These are phyloP conservation scores for Lochmaea crataegi DNA, from an alignment of 2,888 invertebrate species.

Conservation along the genomic window DNA sequence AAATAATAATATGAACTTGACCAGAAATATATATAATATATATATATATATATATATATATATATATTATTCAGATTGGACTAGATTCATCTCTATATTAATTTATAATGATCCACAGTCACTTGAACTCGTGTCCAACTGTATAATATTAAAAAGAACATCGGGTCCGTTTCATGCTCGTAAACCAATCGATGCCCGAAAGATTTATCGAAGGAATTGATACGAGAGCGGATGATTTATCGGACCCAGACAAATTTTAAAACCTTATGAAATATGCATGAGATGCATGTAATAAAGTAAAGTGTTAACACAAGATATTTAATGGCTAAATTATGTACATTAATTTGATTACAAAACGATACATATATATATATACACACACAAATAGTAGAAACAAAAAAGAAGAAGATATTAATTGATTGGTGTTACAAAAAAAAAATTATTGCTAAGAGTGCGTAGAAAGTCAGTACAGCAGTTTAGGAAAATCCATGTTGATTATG, in stretches of 20 bases:
- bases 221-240: conserved; percentile 42
- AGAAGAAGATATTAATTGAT: conserved; percentile 20
- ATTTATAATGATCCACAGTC: too few relatives aligned
- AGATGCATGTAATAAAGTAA: conserved; percentile 34
- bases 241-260: conserved; percentile 38
- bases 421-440: too few relatives aligned
- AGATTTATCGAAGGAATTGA: conserved; percentile 35
- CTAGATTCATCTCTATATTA: too few relatives aligned
- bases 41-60: too few relatives aligned
- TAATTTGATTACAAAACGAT: conserved; percentile 37
- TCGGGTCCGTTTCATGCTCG: not conserved
- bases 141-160: too few relatives aligned
- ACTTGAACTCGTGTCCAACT: too few relatives aligned
- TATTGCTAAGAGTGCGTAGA: too few relatives aligned
- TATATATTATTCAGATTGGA: too few relatives aligned
- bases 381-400: conserved; percentile 20
- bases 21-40: too few relatives aligned
- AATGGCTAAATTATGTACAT: conserved; percentile 45
- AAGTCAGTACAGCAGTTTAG: too few relatives aligned
- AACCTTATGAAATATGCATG: conserved; percentile 43
- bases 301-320: conserved; percentile 42
- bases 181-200: conserved; percentile 29
- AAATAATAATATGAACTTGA: too few relatives aligned
- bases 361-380: conserved; percentile 20
- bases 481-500: too few relatives aligned